A percentile compares a stretch with the other conserved stretches of the same genome.
phyloP scores from a whole-genome alignment of 2,113 vertebrate genomes.

The Chitala chitala region DNA sequence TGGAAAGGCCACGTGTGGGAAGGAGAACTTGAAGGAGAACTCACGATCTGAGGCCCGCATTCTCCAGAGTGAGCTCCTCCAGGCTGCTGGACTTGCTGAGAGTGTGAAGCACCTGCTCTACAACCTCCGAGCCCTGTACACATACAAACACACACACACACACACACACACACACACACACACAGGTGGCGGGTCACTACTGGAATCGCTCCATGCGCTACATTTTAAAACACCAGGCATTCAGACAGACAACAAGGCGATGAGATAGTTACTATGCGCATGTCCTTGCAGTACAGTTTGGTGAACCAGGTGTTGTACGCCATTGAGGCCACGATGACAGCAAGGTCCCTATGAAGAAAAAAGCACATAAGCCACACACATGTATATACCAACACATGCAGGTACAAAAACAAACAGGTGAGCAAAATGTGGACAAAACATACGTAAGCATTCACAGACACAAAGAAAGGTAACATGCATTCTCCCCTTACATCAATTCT shows the following conservation, averaged over 20 bases:
- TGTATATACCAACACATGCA: background rate
- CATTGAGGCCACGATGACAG: conserved; percentile 83
- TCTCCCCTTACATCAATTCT: no score
- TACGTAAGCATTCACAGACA: background rate
- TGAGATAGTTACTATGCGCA: conserved; percentile 70
- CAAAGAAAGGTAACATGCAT: background rate
- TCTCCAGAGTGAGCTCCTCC: conserved; percentile 87
- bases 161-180: background rate
- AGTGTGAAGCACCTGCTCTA: conserved; percentile 83
- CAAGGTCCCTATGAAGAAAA: conserved; percentile 69
- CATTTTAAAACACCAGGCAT: no score
- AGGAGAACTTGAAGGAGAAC: conserved; percentile 37
- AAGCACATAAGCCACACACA: background rate
- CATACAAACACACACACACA: background rate
- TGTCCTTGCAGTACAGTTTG: conserved; percentile 82
- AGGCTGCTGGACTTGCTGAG: conserved; percentile 83
- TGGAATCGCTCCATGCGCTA: no score
- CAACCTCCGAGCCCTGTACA: conserved; percentile 77
- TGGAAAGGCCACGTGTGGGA: conserved; percentile 7
- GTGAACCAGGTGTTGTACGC: conserved; percentile 91
- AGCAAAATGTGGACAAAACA: background rate
- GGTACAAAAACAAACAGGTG: background rate
- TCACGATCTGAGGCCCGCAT: conserved; percentile 81
- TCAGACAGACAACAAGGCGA: background rate
- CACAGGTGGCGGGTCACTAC: background rate